Base-by-base conservation (phyloP, 2,888 invertebrate species). In the Idaea aversata region DNA sequence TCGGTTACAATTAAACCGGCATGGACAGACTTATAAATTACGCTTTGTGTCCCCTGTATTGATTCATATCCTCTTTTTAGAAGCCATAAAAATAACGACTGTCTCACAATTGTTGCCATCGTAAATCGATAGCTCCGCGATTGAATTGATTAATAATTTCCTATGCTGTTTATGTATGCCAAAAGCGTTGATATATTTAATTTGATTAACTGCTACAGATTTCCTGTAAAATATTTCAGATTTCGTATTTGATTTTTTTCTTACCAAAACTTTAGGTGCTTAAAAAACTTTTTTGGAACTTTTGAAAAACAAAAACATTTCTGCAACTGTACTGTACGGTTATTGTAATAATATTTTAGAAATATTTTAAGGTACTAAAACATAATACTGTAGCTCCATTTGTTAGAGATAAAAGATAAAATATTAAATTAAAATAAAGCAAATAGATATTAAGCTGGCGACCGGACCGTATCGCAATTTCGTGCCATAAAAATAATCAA, bases 401-500 rank as follows among this genome's bases (percentile, higher is more conserved):
- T 13, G 47, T 47, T 47, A 47, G 10, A 47, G 47, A 47, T 47
- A 47, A 13, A 47, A 47, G 10, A 47, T 47, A 82, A 81, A 78
- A 83, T 85, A 89, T 88, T 86, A 88, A 88, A 88, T 80, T 87
- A 77, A 78, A 86, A 83, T 89, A 89, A 88, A 91, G 91, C 88
- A 90, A 90, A 92, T 87, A 90, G 82, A 88, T 85, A 89, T 91
- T 89, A 90, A 83, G 83, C 76, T 79, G 82, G 83, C 77, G 80
- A 77, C 85, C 83, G 79, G 75, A 76, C 81, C 85, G 88, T 90
- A 90, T 88, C 88, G 90, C 92, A 88, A 91, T 91, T 91, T 87
- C 85, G 78, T 81, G 86, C 89, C 90, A 91, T 93, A 92, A 93
- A 92, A 91, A 91, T 92, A 93, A 92, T 93, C 91, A 91, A 92